These are phyloP conservation scores for Panagrolaimus sp. DNA, from an alignment of 1,140 invertebrate genomes.

Conservation along the genomic window DNA sequence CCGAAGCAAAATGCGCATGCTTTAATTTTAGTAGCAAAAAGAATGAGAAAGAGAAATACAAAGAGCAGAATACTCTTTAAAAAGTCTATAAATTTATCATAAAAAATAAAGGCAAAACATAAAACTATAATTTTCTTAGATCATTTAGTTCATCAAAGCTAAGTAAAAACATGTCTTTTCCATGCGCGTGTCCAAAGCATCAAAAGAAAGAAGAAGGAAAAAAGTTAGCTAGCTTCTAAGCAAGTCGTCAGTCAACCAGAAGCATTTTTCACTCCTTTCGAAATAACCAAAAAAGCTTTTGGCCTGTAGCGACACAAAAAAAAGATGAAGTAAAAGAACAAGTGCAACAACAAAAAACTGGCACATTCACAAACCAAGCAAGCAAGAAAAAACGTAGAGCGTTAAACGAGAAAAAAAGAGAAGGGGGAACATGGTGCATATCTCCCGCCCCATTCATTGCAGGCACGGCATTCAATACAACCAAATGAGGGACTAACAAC, in stretches of 20 bases:
- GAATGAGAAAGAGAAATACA: no score
- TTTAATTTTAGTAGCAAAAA: no score
- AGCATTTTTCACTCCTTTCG: neutral
- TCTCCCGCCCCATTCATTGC: slow-evolving; percentile 1
- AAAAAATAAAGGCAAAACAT: no score
- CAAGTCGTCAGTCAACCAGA: slow-evolving; percentile 2
- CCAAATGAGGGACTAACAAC: slow-evolving; percentile 12
- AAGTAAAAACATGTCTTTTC: no score
- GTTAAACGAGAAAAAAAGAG: slow-evolving; percentile 12
- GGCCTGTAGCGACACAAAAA: neutral
- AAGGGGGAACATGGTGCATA: neutral
- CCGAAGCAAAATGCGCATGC: no score
- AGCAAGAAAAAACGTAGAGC: slow-evolving; percentile 10
- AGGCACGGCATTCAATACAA: slow-evolving; percentile 1
- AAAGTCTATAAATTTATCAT: no score
- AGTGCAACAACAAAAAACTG: slow-evolving; percentile 2
- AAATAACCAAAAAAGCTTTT: no score
- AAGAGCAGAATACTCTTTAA: no score
- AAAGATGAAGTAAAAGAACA: neutral
- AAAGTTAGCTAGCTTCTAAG: neutral
- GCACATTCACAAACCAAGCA: neutral
- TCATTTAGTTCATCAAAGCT: no score
- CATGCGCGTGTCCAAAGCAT: no score
- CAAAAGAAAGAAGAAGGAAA: neutral
- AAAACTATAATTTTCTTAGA: no score